Base-by-base conservation (phyloP, 2,797 vertebrate genomes). In the Limnodromus scolopaceus region DNA sequence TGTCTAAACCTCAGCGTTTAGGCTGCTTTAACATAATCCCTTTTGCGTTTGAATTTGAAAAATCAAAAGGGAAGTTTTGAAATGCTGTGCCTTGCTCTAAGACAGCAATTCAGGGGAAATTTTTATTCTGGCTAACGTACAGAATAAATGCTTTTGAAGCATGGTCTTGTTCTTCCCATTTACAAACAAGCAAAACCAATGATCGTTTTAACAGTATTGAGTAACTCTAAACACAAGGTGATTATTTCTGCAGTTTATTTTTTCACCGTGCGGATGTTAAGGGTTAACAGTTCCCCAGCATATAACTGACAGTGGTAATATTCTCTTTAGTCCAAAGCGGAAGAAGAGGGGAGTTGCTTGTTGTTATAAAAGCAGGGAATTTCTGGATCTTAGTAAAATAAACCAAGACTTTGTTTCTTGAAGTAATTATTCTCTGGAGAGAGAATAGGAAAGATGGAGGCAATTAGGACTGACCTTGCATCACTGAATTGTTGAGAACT, bases 331-430 rank as follows among this genome's bases (percentile, higher is more conserved):
- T 97, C 95, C 97, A 97, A 97, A 94, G 89, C 96, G 93, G 97
- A 97, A 97, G 89, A 96, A 94, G 87, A 89, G 87, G 95, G 96
- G 96, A 98, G 96, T 97, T 94, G 94, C 92, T 95, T 97, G 91
- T 97, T 97, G 94, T 97, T 97, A 57, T 94, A 87, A 95, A 98
- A 97, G 96, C 87, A 49, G 95, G 83, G 94, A 98, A 97, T 97
- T 98, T 98, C 96, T 98, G 96, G 91, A 98, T 98, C 97, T 97
- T 96, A 96, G 97, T 98, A 98, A 98, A 98, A 98, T 98, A 98
- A 98, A 98, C 97, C 96, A 98, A 96, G 93, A 97, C 97, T 98
- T 97, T 97, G 95, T 98, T 98, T 98, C 97, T 98, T 97, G 97
- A 98, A 97, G 94, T 98, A 98, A 98, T 98, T 98, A 98, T 97